These are phyloP conservation scores for Volucella zonaria DNA, from an alignment of 2,888 invertebrate genomes.

Conservation along the genomic window DNA sequence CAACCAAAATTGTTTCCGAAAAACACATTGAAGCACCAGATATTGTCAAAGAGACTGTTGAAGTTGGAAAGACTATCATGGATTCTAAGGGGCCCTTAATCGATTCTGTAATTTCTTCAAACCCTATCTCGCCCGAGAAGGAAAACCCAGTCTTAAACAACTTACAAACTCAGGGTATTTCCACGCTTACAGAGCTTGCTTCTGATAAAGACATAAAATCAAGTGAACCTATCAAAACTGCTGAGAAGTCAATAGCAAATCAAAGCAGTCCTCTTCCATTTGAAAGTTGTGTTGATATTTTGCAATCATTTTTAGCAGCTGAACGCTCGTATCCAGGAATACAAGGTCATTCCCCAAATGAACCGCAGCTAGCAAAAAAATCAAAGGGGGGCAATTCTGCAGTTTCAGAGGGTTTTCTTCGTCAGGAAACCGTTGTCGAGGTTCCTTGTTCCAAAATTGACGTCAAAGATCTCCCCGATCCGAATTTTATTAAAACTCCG, in stretches of 20 bases:
- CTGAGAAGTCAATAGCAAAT: conserved; percentile 22
- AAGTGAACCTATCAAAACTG: conserved; percentile 32
- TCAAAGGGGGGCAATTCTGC: conserved; percentile 8
- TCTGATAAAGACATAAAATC: conserved; percentile 43
- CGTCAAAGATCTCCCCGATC: conserved; percentile 71
- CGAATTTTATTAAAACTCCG: conserved; percentile 64
- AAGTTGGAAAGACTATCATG: background rate
- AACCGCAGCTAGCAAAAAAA: conserved; percentile 13
- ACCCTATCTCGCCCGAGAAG: background rate
- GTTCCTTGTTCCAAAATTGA: conserved; percentile 78
- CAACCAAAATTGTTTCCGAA: background rate
- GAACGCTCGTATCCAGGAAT: conserved; percentile 45
- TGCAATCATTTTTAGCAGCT: conserved; percentile 75
- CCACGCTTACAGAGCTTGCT: too few species aligned
- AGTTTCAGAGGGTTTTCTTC: conserved; percentile 42
- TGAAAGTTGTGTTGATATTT: conserved; percentile 50
- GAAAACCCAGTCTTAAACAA: background rate
- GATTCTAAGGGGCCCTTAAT: conserved; percentile 43
- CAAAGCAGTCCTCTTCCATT: conserved; percentile 39
- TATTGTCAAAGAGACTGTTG: background rate
- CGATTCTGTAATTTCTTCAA: conserved; percentile 27
- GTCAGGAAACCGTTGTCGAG: conserved; percentile 77
- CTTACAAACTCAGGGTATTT: too few species aligned
- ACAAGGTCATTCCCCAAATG: background rate
- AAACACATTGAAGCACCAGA: background rate